phyloP scores from a whole-genome alignment of 2,113 vertebrate genomes.

The Trogon melanurus region DNA sequence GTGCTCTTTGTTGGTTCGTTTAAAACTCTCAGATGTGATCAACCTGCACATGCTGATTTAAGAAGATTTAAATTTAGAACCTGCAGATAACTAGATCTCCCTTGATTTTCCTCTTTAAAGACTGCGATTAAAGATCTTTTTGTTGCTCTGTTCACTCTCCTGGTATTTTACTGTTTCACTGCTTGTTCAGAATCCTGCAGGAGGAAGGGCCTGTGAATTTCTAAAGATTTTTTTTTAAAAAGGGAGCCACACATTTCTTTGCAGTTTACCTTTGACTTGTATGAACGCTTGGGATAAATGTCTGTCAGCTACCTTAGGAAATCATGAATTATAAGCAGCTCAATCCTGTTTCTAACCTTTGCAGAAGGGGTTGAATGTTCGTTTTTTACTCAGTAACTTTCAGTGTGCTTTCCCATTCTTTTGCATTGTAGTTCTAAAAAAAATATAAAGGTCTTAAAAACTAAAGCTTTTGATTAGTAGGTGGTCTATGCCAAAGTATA shows the following conservation, averaged over 20 bases:
- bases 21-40: conserved; percentile 12
- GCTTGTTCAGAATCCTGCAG: neutral
- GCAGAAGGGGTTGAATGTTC: neutral
- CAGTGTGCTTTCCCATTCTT: neutral
- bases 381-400: neutral
- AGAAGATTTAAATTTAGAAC: conserved; percentile 32
- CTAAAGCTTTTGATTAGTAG: neutral
- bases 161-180: neutral
- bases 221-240: neutral
- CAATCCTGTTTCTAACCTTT: neutral
- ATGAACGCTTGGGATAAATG: neutral
- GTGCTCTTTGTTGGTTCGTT: neutral
- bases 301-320: neutral
- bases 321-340: neutral
- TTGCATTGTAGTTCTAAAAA: neutral
- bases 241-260: neutral
- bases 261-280: neutral
- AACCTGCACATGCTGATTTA: conserved; percentile 24
- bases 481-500: neutral
- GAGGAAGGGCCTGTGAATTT: neutral
- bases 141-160: neutral
- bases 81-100: neutral
- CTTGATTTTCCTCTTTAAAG: conserved; percentile 13
- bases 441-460: neutral
- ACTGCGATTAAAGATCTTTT: neutral